phyloP scores from a whole-genome alignment of 2,113 vertebrate genomes.

The Percopsis transmontana region DNA sequence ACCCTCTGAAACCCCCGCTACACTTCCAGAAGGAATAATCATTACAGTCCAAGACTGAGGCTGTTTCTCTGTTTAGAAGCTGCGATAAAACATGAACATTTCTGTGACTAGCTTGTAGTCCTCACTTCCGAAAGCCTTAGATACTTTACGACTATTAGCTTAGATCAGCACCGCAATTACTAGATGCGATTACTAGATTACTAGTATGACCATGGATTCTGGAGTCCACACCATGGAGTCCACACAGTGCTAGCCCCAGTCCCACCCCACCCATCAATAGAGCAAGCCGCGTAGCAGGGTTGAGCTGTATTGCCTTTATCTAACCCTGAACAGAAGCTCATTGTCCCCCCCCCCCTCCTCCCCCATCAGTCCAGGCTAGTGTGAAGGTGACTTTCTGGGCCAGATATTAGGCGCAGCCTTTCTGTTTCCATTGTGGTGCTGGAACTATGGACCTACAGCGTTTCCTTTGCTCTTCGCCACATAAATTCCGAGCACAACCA shows the following conservation, averaged over 20 bases:
- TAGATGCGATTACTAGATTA: too few species aligned
- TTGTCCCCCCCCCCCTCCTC: too few species aligned
- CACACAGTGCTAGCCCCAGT: slow-evolving; percentile 18
- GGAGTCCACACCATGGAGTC: slow-evolving; percentile 22
- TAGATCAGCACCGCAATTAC: slow-evolving; percentile 3
- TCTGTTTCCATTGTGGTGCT: too few species aligned
- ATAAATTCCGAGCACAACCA: too few species aligned
- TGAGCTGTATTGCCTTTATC: slow-evolving; percentile 1
- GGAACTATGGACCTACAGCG: too few species aligned
- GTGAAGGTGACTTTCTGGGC: too few species aligned
- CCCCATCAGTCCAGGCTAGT: too few species aligned
- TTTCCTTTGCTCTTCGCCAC: too few species aligned
- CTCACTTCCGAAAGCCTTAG: not conserved
- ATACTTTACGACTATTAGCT: slow-evolving; percentile 19
- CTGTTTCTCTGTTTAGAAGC: not conserved
- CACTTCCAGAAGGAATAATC: too few species aligned
- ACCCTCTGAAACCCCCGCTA: not conserved
- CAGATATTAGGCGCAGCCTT: too few species aligned
- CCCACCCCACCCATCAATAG: slow-evolving; percentile 45
- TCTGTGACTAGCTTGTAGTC: not conserved
- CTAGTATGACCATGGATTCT: slow-evolving; percentile 34
- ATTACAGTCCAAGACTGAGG: too few species aligned
- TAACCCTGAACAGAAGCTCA: not conserved
- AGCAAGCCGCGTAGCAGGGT: slow-evolving; percentile 26
- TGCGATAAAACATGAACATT: not conserved